Conservation (phyloP, 1,140 invertebrate genomes). For the Drosophila simulans region DNA sequence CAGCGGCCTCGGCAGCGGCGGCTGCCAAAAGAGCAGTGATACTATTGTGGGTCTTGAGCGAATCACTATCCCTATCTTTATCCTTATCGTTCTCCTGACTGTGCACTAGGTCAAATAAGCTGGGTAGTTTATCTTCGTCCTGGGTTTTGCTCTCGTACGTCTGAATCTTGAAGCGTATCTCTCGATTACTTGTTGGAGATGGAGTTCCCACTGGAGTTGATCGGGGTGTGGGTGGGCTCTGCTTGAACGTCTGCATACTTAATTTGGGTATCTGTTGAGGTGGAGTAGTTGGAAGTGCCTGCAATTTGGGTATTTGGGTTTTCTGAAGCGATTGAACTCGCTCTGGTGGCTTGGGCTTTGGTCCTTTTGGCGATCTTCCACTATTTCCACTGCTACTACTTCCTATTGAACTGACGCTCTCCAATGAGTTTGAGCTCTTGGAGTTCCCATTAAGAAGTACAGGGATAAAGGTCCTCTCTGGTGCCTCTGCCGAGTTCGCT, state of each 20-base stretch:
- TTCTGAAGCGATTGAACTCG: conserved; percentile 75
- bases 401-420: conserved; percentile 59
- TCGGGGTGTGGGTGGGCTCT: conserved; percentile 53
- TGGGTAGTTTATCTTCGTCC: conserved; percentile 85
- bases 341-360: conserved; percentile 81
- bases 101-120: conserved; percentile 89
- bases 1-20: conserved; percentile 59
- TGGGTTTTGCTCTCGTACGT: conserved; percentile 77
- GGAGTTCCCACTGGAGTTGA: conserved; percentile 60
- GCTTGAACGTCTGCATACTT: conserved; percentile 80
- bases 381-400: conserved; percentile 54
- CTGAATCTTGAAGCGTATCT: conserved; percentile 82
- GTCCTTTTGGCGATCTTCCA: conserved; percentile 61
- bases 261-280: conserved; percentile 57
- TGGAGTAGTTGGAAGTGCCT: conserved; percentile 54
- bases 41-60: conserved; percentile 37
- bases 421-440: conserved; percentile 57
- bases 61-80: conserved; percentile 7
- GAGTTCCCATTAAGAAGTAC: conserved; percentile 55
- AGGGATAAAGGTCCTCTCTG: conserved; percentile 75
- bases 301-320: conserved; percentile 77
- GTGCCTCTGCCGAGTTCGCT: conserved; percentile 72
- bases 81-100: conserved; percentile 83
- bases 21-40: conserved; percentile 60
- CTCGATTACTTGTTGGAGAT: conserved; percentile 61